These are phyloP conservation scores for Arenicola marina DNA, from an alignment of 2,888 invertebrate species.

Conservation along the genomic window DNA sequence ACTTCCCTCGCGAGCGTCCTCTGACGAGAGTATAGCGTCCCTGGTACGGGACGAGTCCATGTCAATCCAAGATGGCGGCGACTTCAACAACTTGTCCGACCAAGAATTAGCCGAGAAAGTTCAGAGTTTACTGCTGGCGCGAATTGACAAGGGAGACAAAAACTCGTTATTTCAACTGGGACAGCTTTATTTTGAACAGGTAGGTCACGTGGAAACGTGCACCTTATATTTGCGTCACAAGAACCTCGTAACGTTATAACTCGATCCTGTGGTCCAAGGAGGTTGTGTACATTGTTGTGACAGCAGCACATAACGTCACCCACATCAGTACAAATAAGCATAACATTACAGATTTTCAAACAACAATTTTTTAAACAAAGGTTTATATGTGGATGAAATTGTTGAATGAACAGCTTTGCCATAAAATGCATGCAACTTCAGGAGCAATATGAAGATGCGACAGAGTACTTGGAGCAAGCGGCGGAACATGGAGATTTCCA, in stretches of 20 bases:
- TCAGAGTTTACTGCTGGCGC: constrained; percentile 51
- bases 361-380: neutral
- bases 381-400: neutral
- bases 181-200: constrained; percentile 59
- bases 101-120: constrained; percentile 54
- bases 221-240: neutral
- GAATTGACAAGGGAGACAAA: constrained; percentile 50
- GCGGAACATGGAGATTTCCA: constrained; percentile 52
- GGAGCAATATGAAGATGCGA: constrained; percentile 53
- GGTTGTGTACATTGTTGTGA: no score
- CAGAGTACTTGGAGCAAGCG: constrained; percentile 52
- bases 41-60: no score
- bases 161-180: constrained; percentile 57
- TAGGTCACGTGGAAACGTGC: constrained; percentile 17
- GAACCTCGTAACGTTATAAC: neutral
- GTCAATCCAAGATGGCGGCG: no score
- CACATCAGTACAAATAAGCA: no score
- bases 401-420: neutral
- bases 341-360: no score
- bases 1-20: no score
- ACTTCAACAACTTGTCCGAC: constrained; percentile 30
- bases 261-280: no score
- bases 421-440: constrained; percentile 35
- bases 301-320: no score
- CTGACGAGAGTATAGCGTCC: no score